A percentile compares a stretch with the other conserved stretches of the same genome.
Conservation (phyloP, 2,888 invertebrate species). For the Eristalis arbustorum region DNA sequence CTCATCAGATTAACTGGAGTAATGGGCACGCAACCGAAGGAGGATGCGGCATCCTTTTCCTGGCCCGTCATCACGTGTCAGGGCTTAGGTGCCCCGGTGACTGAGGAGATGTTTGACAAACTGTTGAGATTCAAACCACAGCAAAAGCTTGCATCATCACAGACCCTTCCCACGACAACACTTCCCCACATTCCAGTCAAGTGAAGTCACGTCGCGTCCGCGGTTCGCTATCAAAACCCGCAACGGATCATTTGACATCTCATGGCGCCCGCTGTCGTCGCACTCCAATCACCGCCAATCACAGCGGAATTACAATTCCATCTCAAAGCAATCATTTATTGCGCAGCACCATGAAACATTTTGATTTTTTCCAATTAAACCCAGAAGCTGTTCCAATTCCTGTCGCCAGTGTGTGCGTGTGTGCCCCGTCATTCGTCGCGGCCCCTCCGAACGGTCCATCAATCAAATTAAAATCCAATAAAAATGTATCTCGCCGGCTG, state of each 20-base stretch:
- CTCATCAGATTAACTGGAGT: constrained; percentile 25
- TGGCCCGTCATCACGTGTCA: background rate
- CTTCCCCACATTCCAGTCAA: background rate
- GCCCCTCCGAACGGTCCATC: constrained; percentile 22
- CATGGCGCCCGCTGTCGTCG: background rate
- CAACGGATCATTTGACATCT: background rate
- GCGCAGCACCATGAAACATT: constrained; percentile 22
- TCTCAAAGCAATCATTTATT: constrained; percentile 26
- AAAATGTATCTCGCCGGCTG: constrained; percentile 51
- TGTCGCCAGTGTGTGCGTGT: background rate
- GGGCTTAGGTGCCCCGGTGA: too few relatives aligned
- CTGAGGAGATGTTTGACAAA: background rate
- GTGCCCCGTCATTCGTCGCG: background rate
- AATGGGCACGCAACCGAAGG: background rate
- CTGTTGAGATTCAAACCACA: too few relatives aligned
- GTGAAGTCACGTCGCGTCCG: background rate
- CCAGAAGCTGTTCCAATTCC: constrained; percentile 52
- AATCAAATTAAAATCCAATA: constrained; percentile 69
- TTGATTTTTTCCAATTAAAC: constrained; percentile 24
- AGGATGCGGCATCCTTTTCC: background rate
- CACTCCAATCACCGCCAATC: background rate
- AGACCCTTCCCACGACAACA: background rate
- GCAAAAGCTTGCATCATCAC: too few relatives aligned
- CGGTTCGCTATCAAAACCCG: background rate
- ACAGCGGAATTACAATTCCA: constrained; percentile 3